These are phyloP conservation scores for Nebria ingens DNA, from an alignment of 1,140 invertebrate species.

Conservation along the genomic window DNA sequence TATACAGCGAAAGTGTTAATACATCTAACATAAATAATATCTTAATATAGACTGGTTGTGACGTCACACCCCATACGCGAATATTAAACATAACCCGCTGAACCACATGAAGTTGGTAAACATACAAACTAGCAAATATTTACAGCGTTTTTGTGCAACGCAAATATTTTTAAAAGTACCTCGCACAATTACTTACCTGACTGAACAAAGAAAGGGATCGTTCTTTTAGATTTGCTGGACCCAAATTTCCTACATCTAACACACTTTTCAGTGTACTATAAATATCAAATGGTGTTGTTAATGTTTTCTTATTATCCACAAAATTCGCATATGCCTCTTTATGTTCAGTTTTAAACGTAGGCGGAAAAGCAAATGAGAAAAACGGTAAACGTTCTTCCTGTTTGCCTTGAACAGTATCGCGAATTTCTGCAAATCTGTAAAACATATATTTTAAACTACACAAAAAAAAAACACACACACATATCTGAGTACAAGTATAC, in stretches of 20 bases:
- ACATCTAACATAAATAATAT: too few relatives aligned
- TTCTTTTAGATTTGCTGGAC: conserved; percentile 40
- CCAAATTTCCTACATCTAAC: conserved; percentile 39
- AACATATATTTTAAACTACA: conserved; percentile 14
- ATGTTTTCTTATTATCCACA: conserved; percentile 50
- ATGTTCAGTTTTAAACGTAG: conserved; percentile 49
- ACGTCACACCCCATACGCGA: too few relatives aligned
- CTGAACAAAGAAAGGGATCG: conserved; percentile 62
- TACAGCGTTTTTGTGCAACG: background rate
- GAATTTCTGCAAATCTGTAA: conserved; percentile 63
- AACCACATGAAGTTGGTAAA: too few relatives aligned
- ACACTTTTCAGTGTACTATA: conserved; percentile 58
- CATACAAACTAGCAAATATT: too few relatives aligned
- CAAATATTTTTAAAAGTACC: background rate
- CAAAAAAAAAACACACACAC: conserved; percentile 8
- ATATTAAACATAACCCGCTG: too few relatives aligned
- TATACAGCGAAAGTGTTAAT: too few relatives aligned
- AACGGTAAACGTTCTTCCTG: conserved; percentile 81
- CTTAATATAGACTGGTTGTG: too few relatives aligned
- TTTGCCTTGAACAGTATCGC: conserved; percentile 79
- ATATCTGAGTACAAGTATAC: conserved; percentile 34
- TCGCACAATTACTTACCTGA: conserved; percentile 45
- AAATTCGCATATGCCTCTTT: conserved; percentile 55
- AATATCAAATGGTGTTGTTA: conserved; percentile 76
- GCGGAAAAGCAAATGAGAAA: conserved; percentile 68